A percentile compares a stretch with the other conserved stretches of the same genome.
Evolutionary conservation across 2,113 vertebrate species (phyloP).

Genomic region (Thoracochromis brauschi): DNA sequence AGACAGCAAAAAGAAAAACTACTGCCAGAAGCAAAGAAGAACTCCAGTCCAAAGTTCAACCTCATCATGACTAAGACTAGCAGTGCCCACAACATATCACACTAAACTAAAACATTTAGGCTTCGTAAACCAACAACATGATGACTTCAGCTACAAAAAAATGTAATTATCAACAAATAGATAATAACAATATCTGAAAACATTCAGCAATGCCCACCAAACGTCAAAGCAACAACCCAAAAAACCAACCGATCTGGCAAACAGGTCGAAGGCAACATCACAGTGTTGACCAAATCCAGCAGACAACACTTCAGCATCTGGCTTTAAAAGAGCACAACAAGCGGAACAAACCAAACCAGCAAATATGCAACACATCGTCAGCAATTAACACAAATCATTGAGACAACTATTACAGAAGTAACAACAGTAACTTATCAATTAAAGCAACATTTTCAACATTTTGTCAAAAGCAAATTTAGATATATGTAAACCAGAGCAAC

Average conservation of each 20-base stretch:
- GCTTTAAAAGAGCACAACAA: neutral
- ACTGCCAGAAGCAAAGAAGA: neutral
- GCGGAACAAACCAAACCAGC: neutral
- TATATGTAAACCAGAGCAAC: slow-evolving; percentile 3
- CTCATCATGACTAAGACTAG: neutral
- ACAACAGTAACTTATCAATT: neutral
- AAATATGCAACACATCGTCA: neutral
- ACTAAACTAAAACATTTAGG: neutral
- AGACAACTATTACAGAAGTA: neutral
- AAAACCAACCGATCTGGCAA: neutral
- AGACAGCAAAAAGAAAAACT: neutral
- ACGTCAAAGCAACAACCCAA: neutral
- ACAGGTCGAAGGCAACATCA: neutral
- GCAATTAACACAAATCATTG: neutral
- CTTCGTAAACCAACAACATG: neutral
- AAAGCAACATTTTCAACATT: neutral
- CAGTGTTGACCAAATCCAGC: neutral
- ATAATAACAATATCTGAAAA: neutral
- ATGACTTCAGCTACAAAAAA: neutral
- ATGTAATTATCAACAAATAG: neutral
- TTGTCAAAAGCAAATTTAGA: neutral
- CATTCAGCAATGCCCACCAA: neutral
- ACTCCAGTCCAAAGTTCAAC: neutral
- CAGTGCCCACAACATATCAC: neutral
- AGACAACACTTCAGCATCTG: neutral